Conservation (phyloP, 1,140 invertebrate species). For the Oncopodura yosiiana region DNA sequence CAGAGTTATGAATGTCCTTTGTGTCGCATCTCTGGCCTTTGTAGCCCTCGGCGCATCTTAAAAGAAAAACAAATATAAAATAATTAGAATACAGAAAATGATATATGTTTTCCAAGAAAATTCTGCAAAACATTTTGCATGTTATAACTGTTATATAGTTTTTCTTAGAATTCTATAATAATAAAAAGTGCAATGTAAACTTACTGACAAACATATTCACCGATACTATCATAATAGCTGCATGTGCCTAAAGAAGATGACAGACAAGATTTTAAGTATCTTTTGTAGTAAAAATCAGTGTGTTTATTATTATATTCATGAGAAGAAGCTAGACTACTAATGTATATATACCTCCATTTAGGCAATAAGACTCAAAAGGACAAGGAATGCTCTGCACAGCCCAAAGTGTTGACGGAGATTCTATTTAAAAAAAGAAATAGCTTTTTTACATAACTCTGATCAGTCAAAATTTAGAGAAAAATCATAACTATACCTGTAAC, state of each 20-base stretch:
- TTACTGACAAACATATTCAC: constrained; percentile 35
- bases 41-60: constrained; percentile 72
- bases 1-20: constrained; percentile 57
- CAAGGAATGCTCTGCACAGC: constrained; percentile 29
- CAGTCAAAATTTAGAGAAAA: not conserved
- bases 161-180: too few relatives aligned
- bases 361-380: constrained; percentile 33
- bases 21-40: constrained; percentile 70
- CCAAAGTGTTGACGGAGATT: constrained; percentile 31
- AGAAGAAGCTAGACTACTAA: not conserved
- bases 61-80: constrained; percentile 40
- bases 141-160: too few relatives aligned
- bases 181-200: not conserved
- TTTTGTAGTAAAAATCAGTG: not conserved
- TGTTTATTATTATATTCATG: not conserved
- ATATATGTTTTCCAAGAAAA: not conserved
- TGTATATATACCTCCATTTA: constrained; percentile 34
- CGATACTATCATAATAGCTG: constrained; percentile 33
- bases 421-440: constrained; percentile 19
- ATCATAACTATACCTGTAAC: constrained; percentile 4
- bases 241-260: too few relatives aligned
- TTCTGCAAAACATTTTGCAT: not conserved
- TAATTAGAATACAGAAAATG: constrained; percentile 1
- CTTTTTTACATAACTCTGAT: not conserved
- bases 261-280: not conserved